Percentiles rank a stretch among this genome's conserved stretches.
Evolutionary conservation across 2,888 invertebrate genomes (phyloP).

Genomic region (Schrankia costaestrigalis): DNA sequence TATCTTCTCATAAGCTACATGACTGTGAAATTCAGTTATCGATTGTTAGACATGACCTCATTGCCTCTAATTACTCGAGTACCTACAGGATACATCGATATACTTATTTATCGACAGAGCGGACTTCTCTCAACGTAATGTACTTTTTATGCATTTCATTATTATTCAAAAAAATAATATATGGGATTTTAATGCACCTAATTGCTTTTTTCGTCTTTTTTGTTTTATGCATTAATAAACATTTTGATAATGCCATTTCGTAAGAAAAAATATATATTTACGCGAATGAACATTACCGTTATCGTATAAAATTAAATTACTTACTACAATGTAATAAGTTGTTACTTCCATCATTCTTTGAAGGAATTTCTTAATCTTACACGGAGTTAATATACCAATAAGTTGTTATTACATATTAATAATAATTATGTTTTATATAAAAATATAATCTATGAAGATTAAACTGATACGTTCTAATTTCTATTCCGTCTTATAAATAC

Average conservation of each 20-base stretch:
- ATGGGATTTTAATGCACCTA: slow-evolving; percentile 57
- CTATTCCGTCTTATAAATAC: too few relatives aligned
- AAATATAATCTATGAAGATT: too few relatives aligned
- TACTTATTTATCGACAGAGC: slow-evolving; percentile 51
- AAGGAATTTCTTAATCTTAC: too few relatives aligned
- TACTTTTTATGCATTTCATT: slow-evolving; percentile 56
- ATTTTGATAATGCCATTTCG: slow-evolving; percentile 33
- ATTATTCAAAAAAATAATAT: slow-evolving; percentile 51
- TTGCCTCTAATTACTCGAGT: slow-evolving; percentile 1
- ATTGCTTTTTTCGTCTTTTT: slow-evolving; percentile 47
- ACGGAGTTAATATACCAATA: too few relatives aligned
- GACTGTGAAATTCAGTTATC: slow-evolving; percentile 1
- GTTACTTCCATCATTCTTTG: too few relatives aligned
- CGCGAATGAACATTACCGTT: slow-evolving; percentile 35
- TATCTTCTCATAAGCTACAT: too few relatives aligned
- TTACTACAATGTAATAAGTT: slow-evolving; percentile 10
- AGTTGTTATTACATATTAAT: too few relatives aligned
- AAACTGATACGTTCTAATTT: too few relatives aligned
- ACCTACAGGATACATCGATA: slow-evolving; percentile 8
- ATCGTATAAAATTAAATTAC: slow-evolving; percentile 30
- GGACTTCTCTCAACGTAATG: slow-evolving; percentile 50
- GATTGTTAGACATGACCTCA: neutral
- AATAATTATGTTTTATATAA: too few relatives aligned
- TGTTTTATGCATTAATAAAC: slow-evolving; percentile 39
- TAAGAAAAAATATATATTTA: slow-evolving; percentile 35